A percentile compares a stretch with the other conserved stretches of the same genome.
phyloP scores from a whole-genome alignment of 2,113 vertebrate species.

The Ceratotherium simum region DNA sequence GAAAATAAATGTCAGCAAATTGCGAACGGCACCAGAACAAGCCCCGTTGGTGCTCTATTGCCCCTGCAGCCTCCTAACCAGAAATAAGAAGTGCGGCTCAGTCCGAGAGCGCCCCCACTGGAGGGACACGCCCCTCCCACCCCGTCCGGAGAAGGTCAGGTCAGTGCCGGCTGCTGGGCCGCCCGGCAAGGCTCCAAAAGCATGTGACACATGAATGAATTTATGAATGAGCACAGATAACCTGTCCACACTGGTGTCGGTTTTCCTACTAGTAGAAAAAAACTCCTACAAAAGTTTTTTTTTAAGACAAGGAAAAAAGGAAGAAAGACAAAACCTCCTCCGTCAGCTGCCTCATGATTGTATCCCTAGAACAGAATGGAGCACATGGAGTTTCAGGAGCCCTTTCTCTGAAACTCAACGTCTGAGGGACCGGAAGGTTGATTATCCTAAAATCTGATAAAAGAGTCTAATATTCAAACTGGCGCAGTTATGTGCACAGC shows the following conservation, averaged over 20 bases:
- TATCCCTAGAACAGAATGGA: background rate
- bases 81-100: background rate
- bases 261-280: slow-evolving; percentile 20
- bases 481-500: background rate
- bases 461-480: background rate
- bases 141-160: background rate
- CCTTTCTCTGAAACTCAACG: background rate
- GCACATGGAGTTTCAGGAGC: background rate
- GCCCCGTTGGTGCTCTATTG: background rate
- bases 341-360: background rate
- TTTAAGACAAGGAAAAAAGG: background rate
- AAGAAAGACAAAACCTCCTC: background rate
- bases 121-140: too few relatives aligned
- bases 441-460: slow-evolving; percentile 39
- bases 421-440: background rate
- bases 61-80: background rate
- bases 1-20: background rate
- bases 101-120: rapidly evolving
- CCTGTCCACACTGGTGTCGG: background rate
- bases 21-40: background rate
- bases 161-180: background rate
- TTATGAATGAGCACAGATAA: background rate
- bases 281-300: background rate
- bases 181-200: background rate
- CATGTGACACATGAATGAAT: background rate